phyloP scores from a whole-genome alignment of 1,140 invertebrate genomes.

The Octopus bimaculoides region DNA sequence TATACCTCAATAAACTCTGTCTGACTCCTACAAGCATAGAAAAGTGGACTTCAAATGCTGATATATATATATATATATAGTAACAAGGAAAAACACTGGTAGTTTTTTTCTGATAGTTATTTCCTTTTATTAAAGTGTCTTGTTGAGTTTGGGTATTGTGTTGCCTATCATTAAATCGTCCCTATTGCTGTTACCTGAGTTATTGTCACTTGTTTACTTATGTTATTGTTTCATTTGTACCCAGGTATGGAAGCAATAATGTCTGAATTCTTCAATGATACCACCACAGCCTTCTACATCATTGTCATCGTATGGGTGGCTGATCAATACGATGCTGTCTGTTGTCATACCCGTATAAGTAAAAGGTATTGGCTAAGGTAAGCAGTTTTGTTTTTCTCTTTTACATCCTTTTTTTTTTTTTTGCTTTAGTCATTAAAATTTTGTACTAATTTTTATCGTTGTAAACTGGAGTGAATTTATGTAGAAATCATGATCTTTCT shows the following conservation, averaged over 20 bases:
- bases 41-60: too few relatives aligned
- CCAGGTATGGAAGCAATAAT: conserved; percentile 99
- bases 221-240: conserved; percentile 28
- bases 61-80: too few relatives aligned
- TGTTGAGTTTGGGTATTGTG: too few relatives aligned
- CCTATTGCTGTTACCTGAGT: too few relatives aligned
- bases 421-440: not conserved
- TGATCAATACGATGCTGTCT: conserved; percentile 98
- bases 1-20: too few relatives aligned
- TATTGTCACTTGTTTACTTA: too few relatives aligned
- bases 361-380: conserved; percentile 87
- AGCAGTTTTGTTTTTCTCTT: not conserved
- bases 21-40: too few relatives aligned
- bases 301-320: conserved; percentile 99
- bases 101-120: too few relatives aligned
- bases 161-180: too few relatives aligned
- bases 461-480: not conserved
- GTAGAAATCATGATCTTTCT: too few relatives aligned
- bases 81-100: too few relatives aligned
- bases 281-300: conserved; percentile 97
- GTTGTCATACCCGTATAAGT: conserved; percentile 92
- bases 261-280: conserved; percentile 99
- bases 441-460: not conserved
- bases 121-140: too few relatives aligned
- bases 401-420: not conserved